Evolutionary conservation across 2,888 invertebrate genomes (phyloP).

Genomic region (Reticulitermes lucifugus): DNA sequence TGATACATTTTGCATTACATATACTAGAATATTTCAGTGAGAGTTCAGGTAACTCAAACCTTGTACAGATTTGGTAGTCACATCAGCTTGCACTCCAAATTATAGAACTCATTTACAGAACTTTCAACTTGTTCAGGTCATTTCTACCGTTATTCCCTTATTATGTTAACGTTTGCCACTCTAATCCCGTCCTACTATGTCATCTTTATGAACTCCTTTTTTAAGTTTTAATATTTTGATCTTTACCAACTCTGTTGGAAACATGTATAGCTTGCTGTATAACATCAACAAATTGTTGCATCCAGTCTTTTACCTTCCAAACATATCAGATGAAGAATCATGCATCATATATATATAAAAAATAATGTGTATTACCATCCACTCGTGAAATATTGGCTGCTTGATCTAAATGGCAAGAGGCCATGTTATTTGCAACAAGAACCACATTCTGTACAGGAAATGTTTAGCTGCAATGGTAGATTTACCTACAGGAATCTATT

Average conservation of each 20-base stretch:
- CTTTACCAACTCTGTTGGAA: constrained; percentile 4
- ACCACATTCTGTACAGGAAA: neutral
- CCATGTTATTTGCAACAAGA: neutral
- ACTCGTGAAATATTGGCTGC: neutral
- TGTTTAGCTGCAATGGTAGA: neutral
- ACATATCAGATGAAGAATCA: neutral
- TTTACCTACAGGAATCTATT: neutral
- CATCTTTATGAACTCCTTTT: no score
- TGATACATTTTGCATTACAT: no score
- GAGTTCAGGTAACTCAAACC: no score
- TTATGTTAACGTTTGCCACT: neutral
- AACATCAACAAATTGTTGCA: neutral
- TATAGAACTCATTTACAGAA: neutral
- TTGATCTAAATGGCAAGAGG: neutral
- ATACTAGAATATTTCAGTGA: no score
- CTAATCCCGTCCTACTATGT: neutral
- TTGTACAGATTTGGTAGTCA: neutral
- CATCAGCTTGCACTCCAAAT: neutral
- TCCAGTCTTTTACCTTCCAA: neutral
- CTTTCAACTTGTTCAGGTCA: neutral
- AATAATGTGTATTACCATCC: neutral
- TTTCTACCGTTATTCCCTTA: neutral
- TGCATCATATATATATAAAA: neutral
- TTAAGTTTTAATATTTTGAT: no score
- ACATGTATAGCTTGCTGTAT: neutral